Conservation (phyloP, 2,797 vertebrate genomes). For the Percopsis omiscomaycus region DNA sequence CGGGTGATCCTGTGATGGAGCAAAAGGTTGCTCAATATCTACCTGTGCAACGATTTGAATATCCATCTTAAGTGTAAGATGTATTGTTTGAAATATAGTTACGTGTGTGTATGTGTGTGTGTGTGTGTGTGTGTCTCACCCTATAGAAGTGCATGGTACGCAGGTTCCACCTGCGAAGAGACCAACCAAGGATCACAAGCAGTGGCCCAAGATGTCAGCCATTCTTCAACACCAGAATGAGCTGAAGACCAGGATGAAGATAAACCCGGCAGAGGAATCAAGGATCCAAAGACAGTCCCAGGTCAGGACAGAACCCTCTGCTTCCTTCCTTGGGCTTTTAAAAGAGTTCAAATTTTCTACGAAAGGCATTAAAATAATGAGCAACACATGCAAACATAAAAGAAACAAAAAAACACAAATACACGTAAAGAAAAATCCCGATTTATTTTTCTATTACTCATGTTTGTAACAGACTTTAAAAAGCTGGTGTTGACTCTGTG, state of each 20-base stretch:
- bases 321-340: background rate
- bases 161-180: conserved; percentile 56
- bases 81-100: background rate
- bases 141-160: conserved; percentile 66
- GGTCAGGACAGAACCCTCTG: conserved; percentile 54
- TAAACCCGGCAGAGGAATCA: conserved; percentile 50
- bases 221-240: conserved; percentile 48
- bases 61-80: background rate
- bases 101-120: background rate
- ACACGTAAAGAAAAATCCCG: too few relatives aligned
- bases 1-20: too few relatives aligned
- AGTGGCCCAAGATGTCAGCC: conserved; percentile 55
- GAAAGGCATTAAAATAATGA: too few relatives aligned
- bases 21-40: too few relatives aligned
- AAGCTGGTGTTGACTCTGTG: too few relatives aligned
- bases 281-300: conserved; percentile 44
- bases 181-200: conserved; percentile 47
- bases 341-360: too few relatives aligned
- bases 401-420: too few relatives aligned
- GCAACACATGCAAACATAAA: too few relatives aligned
- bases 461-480: too few relatives aligned
- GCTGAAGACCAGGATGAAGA: conserved; percentile 64
- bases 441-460: too few relatives aligned
- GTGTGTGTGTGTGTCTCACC: conserved; percentile 1
- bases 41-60: too few relatives aligned